A percentile compares a stretch with the other conserved stretches of the same genome.
phyloP scores from a whole-genome alignment of 2,888 invertebrate genomes.

The Oscheius sp. region DNA sequence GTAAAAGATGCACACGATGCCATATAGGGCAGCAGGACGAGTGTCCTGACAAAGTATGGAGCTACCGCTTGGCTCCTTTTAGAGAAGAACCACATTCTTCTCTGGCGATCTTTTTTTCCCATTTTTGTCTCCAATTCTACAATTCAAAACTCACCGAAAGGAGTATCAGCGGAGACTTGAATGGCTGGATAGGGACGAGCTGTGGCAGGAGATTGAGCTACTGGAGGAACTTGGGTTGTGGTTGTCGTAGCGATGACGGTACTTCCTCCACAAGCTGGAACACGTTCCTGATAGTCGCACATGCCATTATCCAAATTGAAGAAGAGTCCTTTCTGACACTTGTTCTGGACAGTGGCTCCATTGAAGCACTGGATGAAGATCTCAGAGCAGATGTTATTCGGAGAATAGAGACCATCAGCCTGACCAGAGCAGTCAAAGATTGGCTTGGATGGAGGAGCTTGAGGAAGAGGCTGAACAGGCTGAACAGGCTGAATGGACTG shows the following conservation, averaged over 20 bases:
- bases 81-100: neutral
- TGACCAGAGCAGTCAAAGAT: conserved; percentile 38
- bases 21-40: conserved; percentile 26
- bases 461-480: conserved; percentile 5
- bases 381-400: conserved; percentile 44
- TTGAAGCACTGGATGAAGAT: conserved; percentile 48
- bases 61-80: conserved; percentile 25
- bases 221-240: neutral
- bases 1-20: conserved; percentile 25
- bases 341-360: conserved; percentile 7
- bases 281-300: conserved; percentile 47
- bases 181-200: neutral
- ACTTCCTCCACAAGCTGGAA: conserved; percentile 39
- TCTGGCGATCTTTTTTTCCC: neutral
- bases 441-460: neutral
- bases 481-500: neutral
- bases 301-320: conserved; percentile 47
- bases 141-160: conserved; percentile 7
- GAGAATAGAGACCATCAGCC: conserved; percentile 49
- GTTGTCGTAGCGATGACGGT: neutral
- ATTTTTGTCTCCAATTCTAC: neutral
- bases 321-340: conserved; percentile 41
- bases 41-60: conserved; percentile 28
- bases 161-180: neutral
- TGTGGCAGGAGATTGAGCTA: neutral